Evolutionary conservation across 53 echinoderm and acorn worm genomes (phyloP).

Genomic region (Actinopyga echinites): DNA sequence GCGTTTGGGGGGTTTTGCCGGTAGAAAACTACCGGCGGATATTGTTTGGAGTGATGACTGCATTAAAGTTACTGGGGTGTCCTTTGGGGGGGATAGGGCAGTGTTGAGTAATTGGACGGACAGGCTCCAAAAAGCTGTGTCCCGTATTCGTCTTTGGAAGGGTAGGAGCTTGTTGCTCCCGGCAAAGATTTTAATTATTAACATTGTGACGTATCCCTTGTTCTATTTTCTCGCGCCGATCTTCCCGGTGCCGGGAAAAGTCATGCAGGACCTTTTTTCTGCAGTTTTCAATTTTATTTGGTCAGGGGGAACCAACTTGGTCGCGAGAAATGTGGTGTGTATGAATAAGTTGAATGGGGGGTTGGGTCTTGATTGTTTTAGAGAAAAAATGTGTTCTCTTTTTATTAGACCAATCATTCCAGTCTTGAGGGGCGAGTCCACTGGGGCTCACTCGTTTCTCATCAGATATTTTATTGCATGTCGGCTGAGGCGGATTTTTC

Average conservation of each 20-base stretch:
- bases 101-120: background rate
- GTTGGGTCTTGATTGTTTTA: background rate
- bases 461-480: slow-evolving; percentile 29
- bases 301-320: slow-evolving; percentile 17
- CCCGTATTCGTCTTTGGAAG: background rate
- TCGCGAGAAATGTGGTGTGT: background rate
- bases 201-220: slow-evolving; percentile 17
- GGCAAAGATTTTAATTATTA: slow-evolving; percentile 1
- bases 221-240: slow-evolving; percentile 39
- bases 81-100: slow-evolving; percentile 9
- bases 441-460: background rate
- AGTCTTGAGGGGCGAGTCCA: background rate
- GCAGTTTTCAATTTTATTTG: slow-evolving; percentile 35
- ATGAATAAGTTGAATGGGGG: slow-evolving; percentile 25
- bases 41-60: slow-evolving; percentile 27
- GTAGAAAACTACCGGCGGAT: slow-evolving; percentile 27
- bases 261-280: background rate
- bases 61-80: slow-evolving; percentile 42
- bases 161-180: background rate
- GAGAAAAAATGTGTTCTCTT: background rate
- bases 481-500: slow-evolving; percentile 2
- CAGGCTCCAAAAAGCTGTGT: background rate
- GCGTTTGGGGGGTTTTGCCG: slow-evolving; percentile 22
- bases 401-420: slow-evolving; percentile 18
- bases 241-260: background rate